Conservation (phyloP, 2,888 invertebrate genomes). For the Lamellibrachia satsuma region DNA sequence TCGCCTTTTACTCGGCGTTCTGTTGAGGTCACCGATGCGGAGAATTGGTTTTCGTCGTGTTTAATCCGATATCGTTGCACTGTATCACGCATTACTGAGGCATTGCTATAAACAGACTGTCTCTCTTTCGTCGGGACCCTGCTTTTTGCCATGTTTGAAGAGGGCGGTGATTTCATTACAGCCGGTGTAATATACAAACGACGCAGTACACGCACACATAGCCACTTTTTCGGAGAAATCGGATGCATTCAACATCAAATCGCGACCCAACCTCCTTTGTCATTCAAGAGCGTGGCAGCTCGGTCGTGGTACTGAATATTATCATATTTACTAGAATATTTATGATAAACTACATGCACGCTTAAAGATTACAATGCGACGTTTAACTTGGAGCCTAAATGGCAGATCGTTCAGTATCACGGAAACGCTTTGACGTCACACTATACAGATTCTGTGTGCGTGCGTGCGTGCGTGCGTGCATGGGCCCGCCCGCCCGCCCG, state of each 20-base stretch:
- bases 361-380: not conserved
- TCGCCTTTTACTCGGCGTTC: not conserved
- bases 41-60: not conserved
- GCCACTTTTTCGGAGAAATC: not conserved
- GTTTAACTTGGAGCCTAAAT: not conserved
- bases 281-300: not conserved
- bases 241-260: not conserved
- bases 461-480: not conserved
- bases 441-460: not conserved
- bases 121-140: not conserved
- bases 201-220: not conserved
- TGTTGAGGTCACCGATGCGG: not conserved
- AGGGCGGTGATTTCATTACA: not conserved
- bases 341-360: not conserved
- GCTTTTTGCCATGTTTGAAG: not conserved
- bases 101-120: not conserved
- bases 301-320: not conserved
- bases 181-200: not conserved
- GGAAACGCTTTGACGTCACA: not conserved
- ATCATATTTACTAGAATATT: not conserved
- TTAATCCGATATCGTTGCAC: not conserved
- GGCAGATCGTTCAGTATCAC: not conserved
- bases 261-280: not conserved
- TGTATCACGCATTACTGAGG: not conserved
- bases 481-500: not conserved